A percentile compares a stretch with the other conserved stretches of the same genome.
phyloP scores from a whole-genome alignment of 2,797 vertebrate genomes.

The Coregonus ussuriensis region DNA sequence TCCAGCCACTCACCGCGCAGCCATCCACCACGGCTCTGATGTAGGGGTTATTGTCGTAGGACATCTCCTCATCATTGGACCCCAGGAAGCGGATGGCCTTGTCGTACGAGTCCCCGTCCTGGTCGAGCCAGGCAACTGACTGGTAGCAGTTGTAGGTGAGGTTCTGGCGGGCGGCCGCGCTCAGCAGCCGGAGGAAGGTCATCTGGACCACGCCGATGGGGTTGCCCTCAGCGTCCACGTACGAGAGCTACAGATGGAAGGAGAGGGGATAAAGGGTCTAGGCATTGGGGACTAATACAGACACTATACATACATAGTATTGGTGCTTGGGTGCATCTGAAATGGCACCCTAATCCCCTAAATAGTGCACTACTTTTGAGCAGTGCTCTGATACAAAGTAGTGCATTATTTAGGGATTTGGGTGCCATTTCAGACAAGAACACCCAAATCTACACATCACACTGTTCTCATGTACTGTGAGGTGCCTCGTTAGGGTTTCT shows the following conservation, averaged over 20 bases:
- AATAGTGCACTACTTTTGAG: background rate
- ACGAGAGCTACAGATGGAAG: constrained; percentile 83
- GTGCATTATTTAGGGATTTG: background rate
- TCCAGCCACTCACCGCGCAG: constrained; percentile 86
- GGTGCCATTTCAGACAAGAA: background rate
- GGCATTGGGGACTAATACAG: background rate
- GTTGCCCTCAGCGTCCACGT: constrained; percentile 91
- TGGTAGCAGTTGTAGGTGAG: constrained; percentile 97
- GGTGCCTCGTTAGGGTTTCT: background rate
- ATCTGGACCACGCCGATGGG: constrained; percentile 97
- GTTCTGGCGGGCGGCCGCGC: constrained; percentile 91
- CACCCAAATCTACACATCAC: background rate
- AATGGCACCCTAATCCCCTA: background rate
- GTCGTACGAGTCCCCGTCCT: constrained; percentile 85
- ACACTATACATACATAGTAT: background rate
- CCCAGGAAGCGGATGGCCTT: constrained; percentile 98
- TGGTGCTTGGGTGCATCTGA: background rate
- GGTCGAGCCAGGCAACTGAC: constrained; percentile 92
- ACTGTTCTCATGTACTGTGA: background rate
- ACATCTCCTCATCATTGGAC: constrained; percentile 99
- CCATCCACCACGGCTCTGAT: constrained; percentile 87
- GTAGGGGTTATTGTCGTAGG: constrained; percentile 95
- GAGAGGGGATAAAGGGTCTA: constrained; percentile 22
- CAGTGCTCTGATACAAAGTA: background rate
- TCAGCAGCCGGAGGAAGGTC: constrained; percentile 95